Base-by-base conservation (phyloP, 2,113 vertebrate species). In the Pipra filicauda region DNA sequence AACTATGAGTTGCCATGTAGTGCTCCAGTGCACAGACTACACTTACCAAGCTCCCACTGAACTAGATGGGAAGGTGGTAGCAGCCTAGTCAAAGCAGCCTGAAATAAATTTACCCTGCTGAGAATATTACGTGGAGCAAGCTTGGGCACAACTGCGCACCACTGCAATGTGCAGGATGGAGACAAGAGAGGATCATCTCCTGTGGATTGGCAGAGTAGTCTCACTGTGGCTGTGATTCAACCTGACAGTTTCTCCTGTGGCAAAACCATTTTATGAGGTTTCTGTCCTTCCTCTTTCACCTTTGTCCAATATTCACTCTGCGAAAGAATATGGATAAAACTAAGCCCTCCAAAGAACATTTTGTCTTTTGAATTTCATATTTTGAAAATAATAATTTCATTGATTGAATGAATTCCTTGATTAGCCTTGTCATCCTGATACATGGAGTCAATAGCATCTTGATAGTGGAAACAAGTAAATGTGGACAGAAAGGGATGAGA, bases 1-100 rank as follows among this genome's bases (percentile, higher is more conserved):
- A 15, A 16, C 28, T 62, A 21, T 5, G 33, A 15, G 18, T 24
- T 90, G 14, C 21, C 3, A 4, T 1, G 0, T 7, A 67, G 12
- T 11, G 23, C 15, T 67, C 23, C n/a, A 43, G 11, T 21, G 24
- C 24, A 49, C 17, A 24, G 27, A 35, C 33, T 27, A 18, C 3
- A 14, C 5, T 54, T 62, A 30, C 2, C 39, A 48, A 55, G 15
- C 3, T 49, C 19, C 30, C n/a, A 15, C 2, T 73, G 31, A 83
- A 6, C 9, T 31, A 20, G 10, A 19, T 31, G 27, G 31, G 43
- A 66, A 61, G 7, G 15, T n/a, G 27, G 3, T 26, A 46, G 31
- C 13, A 54, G 9, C 8, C 33, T 57, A 37, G 9, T 1, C 3
- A 8, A 52, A 83, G 20, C 3, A 70, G 2, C 35, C 41, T 61